Base-by-base conservation (phyloP, 2,888 invertebrate genomes). In the Troilus luridus region DNA sequence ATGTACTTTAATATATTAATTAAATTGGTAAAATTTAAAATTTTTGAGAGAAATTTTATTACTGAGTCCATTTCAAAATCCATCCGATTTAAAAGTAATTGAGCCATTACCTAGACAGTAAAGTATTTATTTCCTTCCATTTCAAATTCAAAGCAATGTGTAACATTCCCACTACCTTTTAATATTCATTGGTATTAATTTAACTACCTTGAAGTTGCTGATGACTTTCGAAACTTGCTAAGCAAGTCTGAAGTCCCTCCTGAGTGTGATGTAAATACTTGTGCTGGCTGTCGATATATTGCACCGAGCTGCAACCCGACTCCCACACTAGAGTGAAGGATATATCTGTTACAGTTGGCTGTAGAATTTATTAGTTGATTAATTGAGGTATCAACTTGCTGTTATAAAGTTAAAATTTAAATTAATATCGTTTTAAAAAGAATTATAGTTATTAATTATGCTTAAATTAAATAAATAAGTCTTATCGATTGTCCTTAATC, bases 181-280 rank as follows among this genome's bases (percentile, higher is more conserved):
- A 67, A 67, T 67, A 67, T 67, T 67, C 67, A 67, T 67, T 67
- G 67, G 67, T 24, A 67, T 67, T 67, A 67, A 67, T 67, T 67
- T 67, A 67, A 67, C 67, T 67, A 67, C 67, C 67, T 24, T 24
- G 24, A 67, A 67, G 24, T 67, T 67, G 67, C 67, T 67, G 67
- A 67, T 67, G 67, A 24, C 67, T 67, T 67, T 67, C 67, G 24
- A 67, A 67, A 67, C 67, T 67, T 67, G 24, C 67, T 67, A 67
- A 67, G 67, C 24, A 67, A 67, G 67, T 67, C 67, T 67, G 19
- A 67, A 67, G 67, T 67, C 24, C 64, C 64, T 64, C 14, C 67
- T 67, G 24, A 67, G 67, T 67, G 67, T 67, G 67, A 67, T 67
- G 67, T 67, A 67, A 67, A 67, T 67, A 67, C 24, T 67, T 67